Evolutionary conservation across 2,888 invertebrate genomes (phyloP), one percentile per base, ranked within the genome.

Genomic region (Phrixothrix hirtus): DNA sequence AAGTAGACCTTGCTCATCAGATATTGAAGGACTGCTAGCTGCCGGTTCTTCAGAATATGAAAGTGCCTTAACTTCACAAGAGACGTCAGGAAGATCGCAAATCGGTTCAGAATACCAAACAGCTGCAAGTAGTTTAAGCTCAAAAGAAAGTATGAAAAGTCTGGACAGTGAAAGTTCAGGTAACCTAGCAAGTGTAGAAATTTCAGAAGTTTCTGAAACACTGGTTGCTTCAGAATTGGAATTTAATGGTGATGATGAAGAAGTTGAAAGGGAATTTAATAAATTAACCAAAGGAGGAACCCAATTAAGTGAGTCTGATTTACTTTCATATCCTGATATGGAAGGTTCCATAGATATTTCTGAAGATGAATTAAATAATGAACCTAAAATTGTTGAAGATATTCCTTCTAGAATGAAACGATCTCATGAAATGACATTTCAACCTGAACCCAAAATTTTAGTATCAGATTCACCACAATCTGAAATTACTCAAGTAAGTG

Each of bases 171-270:
- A 93, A 74, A 91, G 89, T 59, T 93, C 93, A 0, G 92, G 92
- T 11, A 89, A 93, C 73, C 79, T 94, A 48, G 92, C 89, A 1
- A 93, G 93, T 68, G 84, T 93, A 57, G 94, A 94, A 76, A 86
- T 92, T 26, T 95, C 95, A 21, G 95, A 96, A 74, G 81, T 89
- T 15, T 95, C 95, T 1, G 95, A 95, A 77, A 97, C 96, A 1
- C 76, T 97, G 5, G 88, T 97, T 6, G 92, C 95, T 9, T 95
- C 96, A 1, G 88, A 89, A 5, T 86, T 89, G 68, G 93, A 93
- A 72, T 75, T 88, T 37, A 87, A 87, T 68, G 85, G 86, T 63
- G 82, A 81, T 17, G 81, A 83, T 35, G 80, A 70, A 14, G 63
- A 71, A 1, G 77, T 78, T 25, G 79, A 79, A 31, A 72, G 72